Percentiles rank a stretch among this genome's conserved stretches.
Evolutionary conservation across 2,888 invertebrate genomes (phyloP).

Genomic region (Ornithoptera alexandrae): DNA sequence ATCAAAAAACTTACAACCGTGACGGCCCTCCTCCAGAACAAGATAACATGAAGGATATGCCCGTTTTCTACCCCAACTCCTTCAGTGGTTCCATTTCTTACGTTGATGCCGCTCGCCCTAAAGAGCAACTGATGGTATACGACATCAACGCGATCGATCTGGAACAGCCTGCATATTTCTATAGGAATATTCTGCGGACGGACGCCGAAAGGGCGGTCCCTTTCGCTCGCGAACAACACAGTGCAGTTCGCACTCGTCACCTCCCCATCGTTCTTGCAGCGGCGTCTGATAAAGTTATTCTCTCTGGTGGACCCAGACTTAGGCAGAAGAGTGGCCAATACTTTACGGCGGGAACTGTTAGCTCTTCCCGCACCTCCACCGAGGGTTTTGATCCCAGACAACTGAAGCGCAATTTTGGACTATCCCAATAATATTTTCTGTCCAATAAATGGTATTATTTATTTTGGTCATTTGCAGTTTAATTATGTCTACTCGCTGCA

Average conservation of each 20-base stretch:
- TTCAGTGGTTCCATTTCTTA: conserved; percentile 79
- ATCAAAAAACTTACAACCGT: conserved; percentile 48
- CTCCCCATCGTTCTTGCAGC: background rate
- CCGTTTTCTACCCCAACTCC: no score
- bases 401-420: no score
- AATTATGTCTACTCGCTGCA: no score
- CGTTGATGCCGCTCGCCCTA: conserved; percentile 60
- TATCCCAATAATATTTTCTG: no score
- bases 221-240: background rate
- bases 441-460: no score
- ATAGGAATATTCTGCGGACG: conserved; percentile 35
- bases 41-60: conserved; percentile 82
- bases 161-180: conserved; percentile 84
- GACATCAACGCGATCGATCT: conserved; percentile 51
- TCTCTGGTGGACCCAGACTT: background rate
- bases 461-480: no score
- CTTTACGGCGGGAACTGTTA: background rate
- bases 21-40: conserved; percentile 82
- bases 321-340: background rate
- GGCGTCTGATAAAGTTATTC: background rate
- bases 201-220: background rate
- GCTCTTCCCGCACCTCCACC: background rate
- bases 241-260: background rate
- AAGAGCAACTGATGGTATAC: conserved; percentile 40
- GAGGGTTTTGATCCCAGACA: background rate